phyloP scores from a whole-genome alignment of 2,113 vertebrate species.

The Oncorhynchus gorbuscha region DNA sequence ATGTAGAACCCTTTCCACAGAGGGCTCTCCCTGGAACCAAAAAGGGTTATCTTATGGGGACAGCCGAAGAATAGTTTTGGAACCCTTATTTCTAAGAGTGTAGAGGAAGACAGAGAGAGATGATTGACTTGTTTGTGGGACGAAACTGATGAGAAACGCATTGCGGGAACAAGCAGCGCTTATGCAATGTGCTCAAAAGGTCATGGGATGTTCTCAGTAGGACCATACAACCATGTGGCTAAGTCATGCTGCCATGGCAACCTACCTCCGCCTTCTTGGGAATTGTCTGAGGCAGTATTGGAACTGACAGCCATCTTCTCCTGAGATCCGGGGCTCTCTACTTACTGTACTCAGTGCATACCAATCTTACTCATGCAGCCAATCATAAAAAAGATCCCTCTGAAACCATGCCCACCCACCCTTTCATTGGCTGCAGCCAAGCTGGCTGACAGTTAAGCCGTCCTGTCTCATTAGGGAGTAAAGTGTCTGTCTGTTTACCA shows the following conservation, averaged over 20 bases:
- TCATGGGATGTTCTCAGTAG: background rate
- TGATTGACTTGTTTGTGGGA: background rate
- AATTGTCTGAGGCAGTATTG: slow-evolving; percentile 1
- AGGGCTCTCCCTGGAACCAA: too few relatives aligned
- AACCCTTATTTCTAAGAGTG: too few relatives aligned
- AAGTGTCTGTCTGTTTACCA: slow-evolving; percentile 51
- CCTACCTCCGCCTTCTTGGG: slow-evolving; percentile 23
- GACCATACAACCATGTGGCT: background rate
- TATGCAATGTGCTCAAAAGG: background rate
- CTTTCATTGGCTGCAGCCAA: slow-evolving; percentile 27
- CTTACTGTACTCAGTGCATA: slow-evolving; percentile 35
- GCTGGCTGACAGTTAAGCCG: background rate
- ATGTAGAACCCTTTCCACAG: too few relatives aligned
- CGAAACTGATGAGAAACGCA: slow-evolving; percentile 12
- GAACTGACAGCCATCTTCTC: slow-evolving; percentile 19
- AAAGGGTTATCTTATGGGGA: too few relatives aligned
- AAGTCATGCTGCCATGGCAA: slow-evolving; percentile 33
- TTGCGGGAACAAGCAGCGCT: background rate
- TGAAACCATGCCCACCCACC: background rate
- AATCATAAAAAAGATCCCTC: too few relatives aligned
- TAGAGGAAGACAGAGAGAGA: too few relatives aligned
- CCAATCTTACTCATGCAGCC: slow-evolving; percentile 47
- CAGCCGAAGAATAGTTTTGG: too few relatives aligned
- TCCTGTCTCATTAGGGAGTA: slow-evolving; percentile 34
- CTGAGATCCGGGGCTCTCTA: slow-evolving; percentile 14